Base-by-base conservation (phyloP, 2,113 vertebrate species). In the Microcebus murinus region DNA sequence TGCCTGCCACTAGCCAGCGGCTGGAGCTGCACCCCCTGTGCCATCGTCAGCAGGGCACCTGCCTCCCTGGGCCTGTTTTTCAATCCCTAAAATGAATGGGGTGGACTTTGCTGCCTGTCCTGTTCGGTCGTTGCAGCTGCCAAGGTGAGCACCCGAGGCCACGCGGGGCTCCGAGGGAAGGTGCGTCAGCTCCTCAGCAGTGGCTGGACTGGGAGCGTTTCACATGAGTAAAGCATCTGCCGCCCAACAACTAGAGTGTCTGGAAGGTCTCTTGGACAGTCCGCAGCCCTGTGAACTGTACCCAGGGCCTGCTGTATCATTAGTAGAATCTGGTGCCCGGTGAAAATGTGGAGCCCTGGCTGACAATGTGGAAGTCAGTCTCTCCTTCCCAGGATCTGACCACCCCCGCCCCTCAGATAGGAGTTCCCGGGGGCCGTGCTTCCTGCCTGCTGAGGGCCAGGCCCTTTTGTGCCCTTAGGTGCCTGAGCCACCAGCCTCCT, bases 281-380 rank as follows among this genome's bases (percentile, higher is more conserved):
- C 61, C n/a, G 0, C 2, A 1, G 18, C 1, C 25, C 70, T 89
- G 0, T 15, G 45, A 92, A 18, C 52, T 0, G 0, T 20, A 7
- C 59, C 25, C 10, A 15, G 42, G 25, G 42, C 77, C 14, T 1
- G 55, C 61, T 20, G 3, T 1, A 0, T 82, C 8, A 76, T 8
- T 34, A 2, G 27, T 67, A 21, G 70, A 23, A 5, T 29, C 5
- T 8, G 2, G 15, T 1, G 42, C 10, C 6, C 42, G 31, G 4
- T 34, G 42, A 27, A 42, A 11, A 42, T 5, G 36, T 2, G 31
- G n/a, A 50, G 39, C 18, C 36, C 42, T 15, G 63, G 71, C 50
- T 23, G 48, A 9, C 39, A 25, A 18, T 15, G 4, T 21, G n/a
- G 73, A 25, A 25, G 34, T 17, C 67, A n/a, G 7, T 17, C n/a